Evolutionary conservation across 2,888 invertebrate genomes (phyloP), one percentile per base, ranked within the genome.

Genomic region (Melanchra persicariae): DNA sequence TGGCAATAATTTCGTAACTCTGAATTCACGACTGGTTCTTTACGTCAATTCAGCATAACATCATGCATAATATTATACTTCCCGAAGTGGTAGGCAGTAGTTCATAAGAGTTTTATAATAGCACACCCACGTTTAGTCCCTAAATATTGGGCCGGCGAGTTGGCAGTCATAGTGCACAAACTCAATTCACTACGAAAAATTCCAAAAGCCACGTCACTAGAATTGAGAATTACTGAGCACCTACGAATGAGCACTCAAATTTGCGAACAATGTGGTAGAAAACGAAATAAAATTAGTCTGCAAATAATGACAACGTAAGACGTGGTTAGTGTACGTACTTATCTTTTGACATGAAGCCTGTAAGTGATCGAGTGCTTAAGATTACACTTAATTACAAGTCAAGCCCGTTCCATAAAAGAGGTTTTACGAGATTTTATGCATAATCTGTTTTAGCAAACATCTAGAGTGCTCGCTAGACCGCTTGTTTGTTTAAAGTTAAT

Each of bases 291-390:
- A 49, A 9, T 40, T 8, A 12, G 17, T 34, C 26, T 30, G 62
- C 26, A 34, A 49, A 52, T 67, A 61, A 52, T 22, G 26, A 43
- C 40, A 43, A 68, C 47, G 34, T 59, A 74, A 55, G 47, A 67
- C 52, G 24, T 62, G 43, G 34, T 51, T 57, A 49, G 52, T 49
- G 30, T 43, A 55, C n/a, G 51, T 49, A 62, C 26, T 78, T 73
- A 77, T 63, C 52, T 67, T 47, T 34, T 62, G 51, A 74, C 54
- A 45, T 60, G 49, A 63, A 67, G 54, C 19, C 45, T 24, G 49
- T 51, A 37, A 68, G 55, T 79, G 75, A 80, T 80, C 59, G 55
- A 80, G 68, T 80, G 59, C 54, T 55, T 47, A 45, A 68, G 54
- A 68, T 80, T 52, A 47, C 30, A 67, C 55, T 63, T 74, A 74